These are phyloP conservation scores for Plectropomus leopardus DNA, from an alignment of 2,113 vertebrate species.

Conservation along the genomic window DNA sequence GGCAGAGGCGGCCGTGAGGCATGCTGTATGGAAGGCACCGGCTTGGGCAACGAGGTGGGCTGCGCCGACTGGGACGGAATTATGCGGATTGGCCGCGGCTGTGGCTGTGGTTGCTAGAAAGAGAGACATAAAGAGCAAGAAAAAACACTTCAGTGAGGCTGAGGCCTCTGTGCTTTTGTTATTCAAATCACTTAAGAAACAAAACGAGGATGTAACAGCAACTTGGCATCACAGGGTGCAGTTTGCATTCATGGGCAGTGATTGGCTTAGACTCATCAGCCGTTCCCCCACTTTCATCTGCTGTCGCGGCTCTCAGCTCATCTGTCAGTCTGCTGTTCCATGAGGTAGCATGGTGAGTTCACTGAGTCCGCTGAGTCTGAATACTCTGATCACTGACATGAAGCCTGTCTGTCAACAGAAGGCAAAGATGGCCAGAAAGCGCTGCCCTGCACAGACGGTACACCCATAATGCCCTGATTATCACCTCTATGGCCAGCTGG, in stretches of 20 bases:
- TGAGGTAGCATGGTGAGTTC: conserved; percentile 1
- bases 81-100: conserved; percentile 82
- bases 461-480: conserved; percentile 56
- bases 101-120: conserved; percentile 72
- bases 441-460: conserved; percentile 48
- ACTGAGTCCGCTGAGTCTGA: conserved; percentile 11
- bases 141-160: conserved; percentile 33
- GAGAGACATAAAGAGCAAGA: neutral
- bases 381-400: conserved; percentile 7
- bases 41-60: conserved; percentile 89
- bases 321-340: conserved; percentile 2
- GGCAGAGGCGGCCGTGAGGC: conserved; percentile 68
- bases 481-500: conserved; percentile 59
- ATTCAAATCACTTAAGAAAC: neutral
- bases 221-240: neutral
- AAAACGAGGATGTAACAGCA: neutral
- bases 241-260: neutral
- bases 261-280: neutral
- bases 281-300: conserved; percentile 1
- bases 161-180: neutral
- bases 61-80: conserved; percentile 89
- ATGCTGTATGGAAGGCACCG: conserved; percentile 89
- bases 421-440: conserved; percentile 25
- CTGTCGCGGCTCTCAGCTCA: conserved; percentile 23
- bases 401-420: conserved; percentile 48